Evolutionary conservation across 1,140 invertebrate species (phyloP), one percentile per base, ranked within the genome.

Genomic region (Meteorus sp.): DNA sequence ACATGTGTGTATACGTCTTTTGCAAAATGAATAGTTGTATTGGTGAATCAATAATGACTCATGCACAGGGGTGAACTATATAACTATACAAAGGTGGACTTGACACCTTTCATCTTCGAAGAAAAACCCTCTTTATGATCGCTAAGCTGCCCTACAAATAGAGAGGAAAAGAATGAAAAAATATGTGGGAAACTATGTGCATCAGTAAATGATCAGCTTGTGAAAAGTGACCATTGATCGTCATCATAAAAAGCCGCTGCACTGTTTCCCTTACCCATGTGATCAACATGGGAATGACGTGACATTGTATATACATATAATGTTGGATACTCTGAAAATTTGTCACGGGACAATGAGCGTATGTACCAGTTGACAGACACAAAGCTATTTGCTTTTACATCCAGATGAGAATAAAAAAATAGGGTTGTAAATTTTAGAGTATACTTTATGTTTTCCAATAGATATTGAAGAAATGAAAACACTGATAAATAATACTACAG

Each of bases 341-440:
- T 71, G 62, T 73, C 65, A 70, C 69, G 67, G 69, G 69, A 70
- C 64, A 62, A 31, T 62, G 68, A 69, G 55, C 63, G 33, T 56
- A 57, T 59, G 63, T 56, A 62, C 48, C 59, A 64, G 64, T n/a
- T 59, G 63, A 64, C 61, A 57, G 53, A 37, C 35, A 63, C 67
- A 66, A 71, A 66, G 69, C 61, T n/a, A n/a, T n/a, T n/a, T n/a
- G n/a, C n/a, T 31, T 43, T 29, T 57, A 37, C 52, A 50, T 55
- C 19, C 48, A 27, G 47, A 15, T 55, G 13, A 23, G 47, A n/a
- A n/a, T n/a, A n/a, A n/a, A n/a, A n/a, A n/a, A n/a, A n/a, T n/a
- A n/a, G n/a, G n/a, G n/a, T n/a, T n/a, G n/a, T n/a, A n/a, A n/a
- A n/a, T n/a, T n/a, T n/a, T n/a, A n/a, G n/a, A n/a, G n/a, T n/a